These are phyloP conservation scores for Palythoa grandis DNA, from an alignment of 92 coral and sea anemone genomes.

Conservation along the genomic window DNA sequence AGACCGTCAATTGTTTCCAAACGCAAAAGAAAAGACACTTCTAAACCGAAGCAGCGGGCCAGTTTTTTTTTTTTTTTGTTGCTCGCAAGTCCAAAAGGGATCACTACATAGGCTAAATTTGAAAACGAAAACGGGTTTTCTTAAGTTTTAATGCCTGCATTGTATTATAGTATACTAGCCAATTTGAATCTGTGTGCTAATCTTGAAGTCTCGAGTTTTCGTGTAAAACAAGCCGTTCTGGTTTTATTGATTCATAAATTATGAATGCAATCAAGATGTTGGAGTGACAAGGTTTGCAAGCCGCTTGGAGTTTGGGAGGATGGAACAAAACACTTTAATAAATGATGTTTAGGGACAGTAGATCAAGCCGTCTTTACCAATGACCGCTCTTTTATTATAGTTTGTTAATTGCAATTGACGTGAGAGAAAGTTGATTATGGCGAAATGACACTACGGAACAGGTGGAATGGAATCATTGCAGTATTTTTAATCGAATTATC, in stretches of 20 bases:
- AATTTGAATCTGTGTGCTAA: conserved; percentile 1
- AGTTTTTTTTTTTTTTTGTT: conserved; percentile 4
- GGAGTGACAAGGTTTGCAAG: not conserved
- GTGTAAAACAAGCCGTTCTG: conserved; percentile 19
- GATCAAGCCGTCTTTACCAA: conserved; percentile 28
- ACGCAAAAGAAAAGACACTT: conserved; percentile 11
- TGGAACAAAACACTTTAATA: conserved; percentile 32
- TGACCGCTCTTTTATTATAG: conserved; percentile 39
- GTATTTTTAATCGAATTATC: conserved; percentile 63
- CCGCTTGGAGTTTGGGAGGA: conserved; percentile 11
- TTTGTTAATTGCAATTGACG: conserved; percentile 37
- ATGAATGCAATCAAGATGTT: conserved; percentile 33
- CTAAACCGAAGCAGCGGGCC: conserved; percentile 5
- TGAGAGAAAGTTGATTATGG: conserved; percentile 41
- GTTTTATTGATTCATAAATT: conserved; percentile 37
- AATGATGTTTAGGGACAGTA: conserved; percentile 37
- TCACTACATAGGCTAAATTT: not conserved
- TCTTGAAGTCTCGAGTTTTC: not conserved
- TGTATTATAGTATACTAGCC: not conserved
- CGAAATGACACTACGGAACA: conserved; percentile 44
- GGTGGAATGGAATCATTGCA: conserved; percentile 33
- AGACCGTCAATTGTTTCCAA: conserved; percentile 34
- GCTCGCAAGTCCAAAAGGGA: not conserved
- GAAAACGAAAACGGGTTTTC: conserved; percentile 3
- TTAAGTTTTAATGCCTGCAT: not conserved